These are phyloP conservation scores for Pelodytes ibericus DNA, from an alignment of 2,797 vertebrate species.

Conservation along the genomic window DNA sequence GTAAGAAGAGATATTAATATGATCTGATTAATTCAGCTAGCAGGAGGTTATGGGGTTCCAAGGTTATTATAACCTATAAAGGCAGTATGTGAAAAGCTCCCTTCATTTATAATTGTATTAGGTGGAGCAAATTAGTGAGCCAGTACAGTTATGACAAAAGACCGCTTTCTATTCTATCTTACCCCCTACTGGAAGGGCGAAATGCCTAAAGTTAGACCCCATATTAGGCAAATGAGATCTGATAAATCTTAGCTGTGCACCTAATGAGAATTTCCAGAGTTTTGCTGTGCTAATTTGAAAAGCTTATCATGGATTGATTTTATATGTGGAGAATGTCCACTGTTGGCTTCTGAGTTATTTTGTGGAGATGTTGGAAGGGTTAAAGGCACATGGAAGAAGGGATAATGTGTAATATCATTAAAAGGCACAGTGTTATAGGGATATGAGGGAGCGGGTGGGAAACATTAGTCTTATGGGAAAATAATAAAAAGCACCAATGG, in stretches of 20 bases:
- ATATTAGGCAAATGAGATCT: slow-evolving; percentile 89
- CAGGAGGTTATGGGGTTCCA: slow-evolving; percentile 82
- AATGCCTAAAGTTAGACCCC: slow-evolving; percentile 82
- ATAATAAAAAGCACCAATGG: too few relatives aligned
- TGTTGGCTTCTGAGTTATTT: neutral
- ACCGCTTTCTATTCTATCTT: slow-evolving; percentile 74
- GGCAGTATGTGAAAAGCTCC: slow-evolving; percentile 78
- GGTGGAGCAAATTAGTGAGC: slow-evolving; percentile 81
- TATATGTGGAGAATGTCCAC: slow-evolving; percentile 56
- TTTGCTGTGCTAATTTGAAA: slow-evolving; percentile 84
- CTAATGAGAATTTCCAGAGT: slow-evolving; percentile 83
- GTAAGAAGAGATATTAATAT: slow-evolving; percentile 85
- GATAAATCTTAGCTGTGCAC: slow-evolving; percentile 85
- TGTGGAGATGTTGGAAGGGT: slow-evolving; percentile 48
- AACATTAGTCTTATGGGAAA: too few relatives aligned
- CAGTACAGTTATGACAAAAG: slow-evolving; percentile 78
- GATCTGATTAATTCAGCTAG: slow-evolving; percentile 86
- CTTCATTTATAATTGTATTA: slow-evolving; percentile 86
- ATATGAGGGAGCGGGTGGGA: too few relatives aligned
- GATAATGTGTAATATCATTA: slow-evolving; percentile 60
- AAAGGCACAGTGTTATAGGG: slow-evolving; percentile 17
- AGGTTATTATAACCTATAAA: slow-evolving; percentile 86
- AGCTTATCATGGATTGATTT: slow-evolving; percentile 79
- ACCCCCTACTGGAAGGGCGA: slow-evolving; percentile 81
- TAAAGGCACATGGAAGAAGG: slow-evolving; percentile 61